Base-by-base conservation (phyloP, 1,140 invertebrate genomes). In the Protaetia brevitarsis region DNA sequence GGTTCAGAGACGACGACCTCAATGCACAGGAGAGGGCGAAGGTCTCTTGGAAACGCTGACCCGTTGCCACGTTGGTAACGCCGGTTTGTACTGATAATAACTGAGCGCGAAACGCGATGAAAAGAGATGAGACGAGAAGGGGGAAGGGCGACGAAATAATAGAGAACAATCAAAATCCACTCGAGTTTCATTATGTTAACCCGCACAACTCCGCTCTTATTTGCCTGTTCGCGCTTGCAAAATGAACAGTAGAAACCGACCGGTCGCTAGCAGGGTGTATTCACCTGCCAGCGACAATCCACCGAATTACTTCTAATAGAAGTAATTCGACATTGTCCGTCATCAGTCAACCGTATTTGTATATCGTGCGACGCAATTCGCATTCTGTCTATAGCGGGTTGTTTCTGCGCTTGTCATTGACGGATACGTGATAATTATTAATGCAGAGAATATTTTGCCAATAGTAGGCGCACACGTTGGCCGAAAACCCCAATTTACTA, bases 101-200 rank as follows among this genome's bases (percentile, higher is more conserved):
- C n/a, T n/a, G n/a, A n/a, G n/a, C n/a, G n/a, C n/a, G n/a, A n/a
- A n/a, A n/a, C n/a, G n/a, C n/a, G n/a, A n/a, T n/a, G n/a, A n/a
- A n/a, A n/a, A n/a, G n/a, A n/a, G n/a, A n/a, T n/a, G n/a, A 19
- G 19, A 19, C 19, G 41, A 19, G 26, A 51, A 23, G 16, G 41
- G 26, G 41, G 19, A 51, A 51, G 21, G 41, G 26, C 41, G 41
- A 51, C 11, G 19, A 51, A 51, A 8, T 51, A 51, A 51, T 51
- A 51, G 41, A 23, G 41, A 51, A 51, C 41, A 51, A 51, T 51
- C 41, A 51, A 51, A 51, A 51, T 51, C 41, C 41, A 51, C 41
- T 51, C 41, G 41, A 51, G 26, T 51, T 51, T 51, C 21, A 51
- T 51, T 51, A 51, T 51, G 26, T 51, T 51, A 51, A 51, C 41